These are phyloP conservation scores for Alcis repandata DNA, from an alignment of 2,888 invertebrate genomes.

Conservation along the genomic window DNA sequence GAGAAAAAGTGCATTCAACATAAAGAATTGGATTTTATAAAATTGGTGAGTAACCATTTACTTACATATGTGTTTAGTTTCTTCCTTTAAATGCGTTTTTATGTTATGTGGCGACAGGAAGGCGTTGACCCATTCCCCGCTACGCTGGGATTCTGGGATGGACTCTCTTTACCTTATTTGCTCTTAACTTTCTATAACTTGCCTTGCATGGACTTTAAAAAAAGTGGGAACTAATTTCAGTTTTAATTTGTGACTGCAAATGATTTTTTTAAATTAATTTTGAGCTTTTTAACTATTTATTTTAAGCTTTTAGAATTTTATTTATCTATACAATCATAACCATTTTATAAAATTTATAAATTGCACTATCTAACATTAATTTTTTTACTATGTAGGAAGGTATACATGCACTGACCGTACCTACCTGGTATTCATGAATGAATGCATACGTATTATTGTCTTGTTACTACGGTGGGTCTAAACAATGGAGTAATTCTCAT, in stretches of 20 bases:
- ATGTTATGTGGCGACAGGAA: background rate
- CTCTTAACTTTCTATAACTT: constrained; percentile 7
- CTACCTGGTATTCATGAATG: constrained; percentile 19
- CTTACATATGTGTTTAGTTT: background rate
- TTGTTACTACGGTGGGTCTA: constrained; percentile 20
- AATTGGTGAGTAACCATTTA: background rate
- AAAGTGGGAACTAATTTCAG: no score
- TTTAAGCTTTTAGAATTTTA: background rate
- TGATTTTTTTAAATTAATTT: no score
- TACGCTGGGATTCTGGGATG: constrained; percentile 7
- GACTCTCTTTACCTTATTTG: background rate
- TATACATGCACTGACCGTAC: background rate
- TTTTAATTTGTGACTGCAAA: no score
- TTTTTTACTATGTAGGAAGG: background rate
- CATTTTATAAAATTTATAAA: no score
- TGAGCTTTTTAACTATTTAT: no score
- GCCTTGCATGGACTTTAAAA: no score
- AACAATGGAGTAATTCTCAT: background rate
- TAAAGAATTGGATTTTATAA: background rate
- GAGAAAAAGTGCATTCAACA: background rate
- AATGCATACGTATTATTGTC: constrained; percentile 26
- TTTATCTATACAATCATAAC: no score
- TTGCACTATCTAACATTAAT: background rate
- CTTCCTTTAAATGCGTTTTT: background rate
- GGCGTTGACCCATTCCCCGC: constrained; percentile 17